phyloP scores from a whole-genome alignment of 2,888 invertebrate species.

The Drosophila meridiana region DNA sequence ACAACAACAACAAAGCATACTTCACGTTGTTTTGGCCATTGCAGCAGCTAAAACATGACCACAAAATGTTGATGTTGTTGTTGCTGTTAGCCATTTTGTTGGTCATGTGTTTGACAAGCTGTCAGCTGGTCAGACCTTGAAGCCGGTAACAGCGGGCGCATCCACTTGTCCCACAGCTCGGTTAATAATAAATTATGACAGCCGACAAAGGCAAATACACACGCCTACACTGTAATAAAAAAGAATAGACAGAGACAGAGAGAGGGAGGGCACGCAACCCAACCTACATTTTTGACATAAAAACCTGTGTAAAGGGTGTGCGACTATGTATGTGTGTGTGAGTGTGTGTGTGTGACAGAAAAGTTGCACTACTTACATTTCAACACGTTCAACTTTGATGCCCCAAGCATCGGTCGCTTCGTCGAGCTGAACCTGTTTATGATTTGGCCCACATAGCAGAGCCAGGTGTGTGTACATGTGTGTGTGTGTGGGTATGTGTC shows the following conservation, averaged over 20 bases:
- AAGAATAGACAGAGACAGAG: slow-evolving; percentile 5
- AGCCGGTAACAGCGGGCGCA: slow-evolving; percentile 33
- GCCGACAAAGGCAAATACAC: slow-evolving; percentile 62
- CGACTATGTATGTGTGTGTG: slow-evolving; percentile 17
- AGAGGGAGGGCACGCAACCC: slow-evolving; percentile 6
- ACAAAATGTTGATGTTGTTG: slow-evolving; percentile 16
- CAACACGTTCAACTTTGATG: slow-evolving; percentile 97
- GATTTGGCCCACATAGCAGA: slow-evolving; percentile 68
- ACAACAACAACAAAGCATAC: slow-evolving; percentile 23
- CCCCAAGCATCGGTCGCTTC: slow-evolving; percentile 97
- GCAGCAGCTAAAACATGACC: slow-evolving; percentile 49
- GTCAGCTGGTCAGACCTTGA: slow-evolving; percentile 44
- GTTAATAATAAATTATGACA: slow-evolving; percentile 76
- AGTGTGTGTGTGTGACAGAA: slow-evolving; percentile 37
- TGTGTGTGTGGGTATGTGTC: slow-evolving; percentile 18
- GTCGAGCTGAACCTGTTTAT: slow-evolving; percentile 89
- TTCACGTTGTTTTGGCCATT: slow-evolving; percentile 21
- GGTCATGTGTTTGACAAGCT: slow-evolving; percentile 72
- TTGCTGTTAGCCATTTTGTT: slow-evolving; percentile 49
- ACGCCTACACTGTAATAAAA: slow-evolving; percentile 39
- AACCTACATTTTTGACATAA: slow-evolving; percentile 64
- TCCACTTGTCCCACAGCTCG: slow-evolving; percentile 56
- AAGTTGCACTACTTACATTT: slow-evolving; percentile 91
- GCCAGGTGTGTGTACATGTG: slow-evolving; percentile 53
- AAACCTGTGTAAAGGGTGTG: slow-evolving; percentile 38